phyloP scores from a whole-genome alignment of 2,113 vertebrate species.

The Riparia riparia region DNA sequence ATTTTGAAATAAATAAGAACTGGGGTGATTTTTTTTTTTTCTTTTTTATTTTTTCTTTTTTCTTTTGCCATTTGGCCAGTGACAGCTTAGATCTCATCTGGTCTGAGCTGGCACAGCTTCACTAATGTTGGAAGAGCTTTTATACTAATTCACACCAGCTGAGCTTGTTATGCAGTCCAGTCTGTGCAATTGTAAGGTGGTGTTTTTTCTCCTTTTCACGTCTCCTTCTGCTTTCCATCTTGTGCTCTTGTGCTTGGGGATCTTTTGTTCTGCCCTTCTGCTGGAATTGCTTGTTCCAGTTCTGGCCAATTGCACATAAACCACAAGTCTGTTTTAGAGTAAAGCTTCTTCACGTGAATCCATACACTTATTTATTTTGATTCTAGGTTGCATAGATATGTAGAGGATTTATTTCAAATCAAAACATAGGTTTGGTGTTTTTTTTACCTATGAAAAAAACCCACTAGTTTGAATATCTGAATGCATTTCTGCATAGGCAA shows the following conservation, averaged over 20 bases:
- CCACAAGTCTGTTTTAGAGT: not conserved
- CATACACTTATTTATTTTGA: not conserved
- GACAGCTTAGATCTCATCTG: slow-evolving; percentile 40
- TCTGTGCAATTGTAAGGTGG: not conserved
- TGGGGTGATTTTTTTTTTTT: not conserved
- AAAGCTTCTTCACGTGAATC: not conserved
- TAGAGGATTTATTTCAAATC: not conserved
- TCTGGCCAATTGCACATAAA: not conserved
- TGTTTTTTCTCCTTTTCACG: not conserved
- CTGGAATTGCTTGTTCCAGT: not conserved
- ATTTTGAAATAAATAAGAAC: not conserved
- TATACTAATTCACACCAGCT: slow-evolving; percentile 52
- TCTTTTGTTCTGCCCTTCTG: not conserved
- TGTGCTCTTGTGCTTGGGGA: not conserved
- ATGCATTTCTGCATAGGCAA: not conserved
- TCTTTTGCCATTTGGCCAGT: not conserved
- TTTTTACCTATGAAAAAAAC: not conserved
- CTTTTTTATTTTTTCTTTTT: not conserved
- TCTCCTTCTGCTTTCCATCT: slow-evolving; percentile 58
- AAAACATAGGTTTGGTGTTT: not conserved
- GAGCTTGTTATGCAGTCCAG: slow-evolving; percentile 13
- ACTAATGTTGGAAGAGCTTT: slow-evolving; percentile 31
- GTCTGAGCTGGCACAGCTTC: slow-evolving; percentile 38
- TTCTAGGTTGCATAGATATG: not conserved
- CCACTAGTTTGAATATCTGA: not conserved